Evolutionary conservation across 2,888 invertebrate species (phyloP).

Genomic region (Acrocyrtus sp.): DNA sequence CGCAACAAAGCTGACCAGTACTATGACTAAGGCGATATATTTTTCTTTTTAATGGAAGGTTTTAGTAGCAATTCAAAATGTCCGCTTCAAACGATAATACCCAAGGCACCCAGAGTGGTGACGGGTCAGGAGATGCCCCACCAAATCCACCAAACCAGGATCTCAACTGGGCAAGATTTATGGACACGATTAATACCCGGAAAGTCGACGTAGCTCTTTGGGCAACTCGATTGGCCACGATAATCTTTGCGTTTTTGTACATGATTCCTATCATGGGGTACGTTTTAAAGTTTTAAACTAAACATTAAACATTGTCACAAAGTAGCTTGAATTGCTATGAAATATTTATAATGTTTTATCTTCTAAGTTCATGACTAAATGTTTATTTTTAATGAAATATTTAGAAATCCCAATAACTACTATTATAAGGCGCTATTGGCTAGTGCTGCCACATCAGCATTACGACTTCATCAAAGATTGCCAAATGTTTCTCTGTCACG

Average conservation of each 20-base stretch:
- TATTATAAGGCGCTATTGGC: conserved; percentile 93
- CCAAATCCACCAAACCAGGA: conserved; percentile 15
- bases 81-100: too few relatives aligned
- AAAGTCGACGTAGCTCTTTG: conserved; percentile 90
- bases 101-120: too few relatives aligned
- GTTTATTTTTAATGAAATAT: conserved; percentile 65
- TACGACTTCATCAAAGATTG: conserved; percentile 93
- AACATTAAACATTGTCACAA: too few relatives aligned
- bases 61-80: too few relatives aligned
- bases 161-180: conserved; percentile 54
- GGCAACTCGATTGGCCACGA: conserved; percentile 84
- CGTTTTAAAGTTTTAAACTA: too few relatives aligned
- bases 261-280: conserved; percentile 90
- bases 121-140: conserved; percentile 14
- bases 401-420: conserved; percentile 78
- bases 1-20: too few relatives aligned
- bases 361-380: not conserved
- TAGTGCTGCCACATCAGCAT: conserved; percentile 93
- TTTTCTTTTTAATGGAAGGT: too few relatives aligned
- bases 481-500: conserved; percentile 84
- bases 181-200: conserved; percentile 73
- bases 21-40: too few relatives aligned
- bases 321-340: too few relatives aligned
- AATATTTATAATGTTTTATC: conserved; percentile 4
- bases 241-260: conserved; percentile 85